Percentiles rank a stretch among this genome's conserved stretches.
phyloP scores from a whole-genome alignment of 2,113 vertebrate species.

The Parus major region DNA sequence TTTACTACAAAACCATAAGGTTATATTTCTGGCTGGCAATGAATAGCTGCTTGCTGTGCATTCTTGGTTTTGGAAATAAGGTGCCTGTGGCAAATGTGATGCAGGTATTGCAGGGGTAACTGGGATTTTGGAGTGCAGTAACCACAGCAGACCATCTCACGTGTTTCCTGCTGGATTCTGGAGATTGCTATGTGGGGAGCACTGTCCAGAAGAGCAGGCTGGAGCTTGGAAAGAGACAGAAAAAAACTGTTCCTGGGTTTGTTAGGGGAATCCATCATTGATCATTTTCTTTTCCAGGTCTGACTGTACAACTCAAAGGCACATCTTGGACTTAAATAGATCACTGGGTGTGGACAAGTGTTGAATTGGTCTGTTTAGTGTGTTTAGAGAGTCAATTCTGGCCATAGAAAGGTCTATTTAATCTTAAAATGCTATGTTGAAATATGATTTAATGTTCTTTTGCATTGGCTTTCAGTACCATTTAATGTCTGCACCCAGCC shows the following conservation, averaged over 20 bases:
- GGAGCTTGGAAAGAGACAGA: background rate
- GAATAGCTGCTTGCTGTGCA: background rate
- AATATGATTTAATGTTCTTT: background rate
- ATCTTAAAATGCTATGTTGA: background rate
- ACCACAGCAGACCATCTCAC: background rate
- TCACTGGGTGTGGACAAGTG: background rate
- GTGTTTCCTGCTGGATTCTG: accelerated
- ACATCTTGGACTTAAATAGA: background rate
- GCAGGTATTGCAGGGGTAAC: background rate
- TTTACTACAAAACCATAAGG: background rate
- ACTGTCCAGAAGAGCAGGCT: background rate
- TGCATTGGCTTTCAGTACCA: background rate
- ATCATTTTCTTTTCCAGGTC: background rate
- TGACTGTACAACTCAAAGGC: background rate
- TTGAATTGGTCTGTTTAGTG: background rate
- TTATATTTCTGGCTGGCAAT: background rate
- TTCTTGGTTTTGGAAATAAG: background rate
- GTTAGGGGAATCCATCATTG: background rate
- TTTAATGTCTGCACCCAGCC: background rate
- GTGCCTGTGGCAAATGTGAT: background rate
- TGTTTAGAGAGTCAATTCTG: background rate
- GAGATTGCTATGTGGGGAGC: background rate
- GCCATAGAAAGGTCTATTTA: background rate
- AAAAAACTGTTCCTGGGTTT: background rate
- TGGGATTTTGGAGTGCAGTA: background rate